Evolutionary conservation across 2,113 vertebrate genomes (phyloP), one percentile per base, ranked within the genome.

Genomic region (Oncorhynchus clarkii): DNA sequence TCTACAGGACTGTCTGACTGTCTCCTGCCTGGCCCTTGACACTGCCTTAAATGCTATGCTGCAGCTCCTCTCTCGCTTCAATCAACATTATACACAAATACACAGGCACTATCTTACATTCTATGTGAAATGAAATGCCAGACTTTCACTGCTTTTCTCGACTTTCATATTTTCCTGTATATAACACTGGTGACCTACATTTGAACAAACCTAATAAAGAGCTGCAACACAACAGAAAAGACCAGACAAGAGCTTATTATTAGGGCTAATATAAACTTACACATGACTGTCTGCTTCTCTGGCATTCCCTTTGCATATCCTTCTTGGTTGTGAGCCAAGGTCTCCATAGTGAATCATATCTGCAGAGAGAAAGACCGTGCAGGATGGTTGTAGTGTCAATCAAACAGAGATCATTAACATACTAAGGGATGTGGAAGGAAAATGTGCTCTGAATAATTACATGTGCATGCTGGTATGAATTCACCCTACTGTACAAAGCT

Each of bases 331-430:
- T 79, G 49, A 95, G 81, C 95, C 95, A 96, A 0, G 95, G 95
- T 86, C 95, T 95, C 95, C 95, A 96, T 62, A 94, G 86, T n/a
- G 78, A 79, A 18, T 73, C 5, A 67, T 65, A 51, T 73, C 95
- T 95, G 76, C 59, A 57, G 72, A 79, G 51, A 54, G 49, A n/a
- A 70, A 70, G 64, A 49, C 75, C 11, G 18, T 48, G 71, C 72
- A 54, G 67, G 49, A 49, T 39, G 71, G 27, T 84, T 62, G 8
- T 39, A 83, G 73, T 68, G 18, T 34, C 67, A 24, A 69, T 70
- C 34, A 80, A 73, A 67, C 34, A 49, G 13, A 59, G 26, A 5
- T 27, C 34, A 49, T 18, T 6, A 12, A 48, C 22, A 39, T 24
- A 7, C 45, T 34, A 64, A 39, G 13, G 24, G 8, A 45, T n/a